Evolutionary conservation across 2,113 vertebrate species (phyloP), one percentile per base, ranked within the genome.

Genomic region (Myotis brandtii): DNA sequence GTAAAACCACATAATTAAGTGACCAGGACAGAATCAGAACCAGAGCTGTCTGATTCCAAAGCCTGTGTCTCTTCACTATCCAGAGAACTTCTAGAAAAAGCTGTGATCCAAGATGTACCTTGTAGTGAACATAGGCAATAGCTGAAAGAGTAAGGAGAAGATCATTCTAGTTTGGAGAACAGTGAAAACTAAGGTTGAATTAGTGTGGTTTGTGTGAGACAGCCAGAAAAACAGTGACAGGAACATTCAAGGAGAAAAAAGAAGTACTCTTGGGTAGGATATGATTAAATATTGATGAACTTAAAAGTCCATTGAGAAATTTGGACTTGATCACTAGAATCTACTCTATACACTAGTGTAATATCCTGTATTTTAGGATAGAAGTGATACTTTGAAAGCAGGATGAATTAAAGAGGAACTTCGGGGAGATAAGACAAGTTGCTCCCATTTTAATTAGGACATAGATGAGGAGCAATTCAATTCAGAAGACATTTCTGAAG

Each of bases 1-100:
- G 4, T 34, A 94, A 37, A 95, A 89, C 88, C 32, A 91, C 25
- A 27, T 14, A 54, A 34, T 75, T 93, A 82, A 83, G 8, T 80
- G 23, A 34, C 66, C 27, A 56, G 52, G 2, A 37, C 56, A 40
- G n/a, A 40, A 40, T 72, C 37, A 92, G 43, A 92, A 90, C 46
- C 54, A 92, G 75, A 76, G 62, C 32, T 27, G 37, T 77, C 14
- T 52, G 30, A 81, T 59, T 88, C 59, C 43, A 70, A 67, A 93
- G n/a, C 75, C 50, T 86, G 23, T 82, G 23, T 83, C 32, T 81
- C n/a, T 76, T 56, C 10, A 87, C 25, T 46, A 34, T 72, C 79
- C 34, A 83, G 62, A 86, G 85, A 88, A 81, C 18, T 34, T 69
- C 75, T 52, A 16, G 54, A n/a, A 81, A 81, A 95, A 40, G 27